Base-by-base conservation (phyloP, 92 coral and sea anemone genomes). In the Pocillopora meandrina region DNA sequence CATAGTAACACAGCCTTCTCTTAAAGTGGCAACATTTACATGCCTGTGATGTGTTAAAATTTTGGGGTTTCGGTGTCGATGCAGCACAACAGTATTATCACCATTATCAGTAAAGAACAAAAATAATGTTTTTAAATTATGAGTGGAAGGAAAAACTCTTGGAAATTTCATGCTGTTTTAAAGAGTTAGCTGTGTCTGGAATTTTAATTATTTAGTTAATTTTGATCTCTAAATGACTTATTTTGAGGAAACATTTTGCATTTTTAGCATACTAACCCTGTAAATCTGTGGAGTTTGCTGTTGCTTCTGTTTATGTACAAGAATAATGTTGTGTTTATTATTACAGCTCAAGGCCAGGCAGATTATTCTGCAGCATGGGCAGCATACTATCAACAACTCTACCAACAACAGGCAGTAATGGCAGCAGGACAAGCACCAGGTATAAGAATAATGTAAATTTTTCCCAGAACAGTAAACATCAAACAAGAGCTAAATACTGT, bases 291-390 rank as follows among this genome's bases (percentile, higher is more conserved):
- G 23, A 55, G 21, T n/a, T 49, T 3, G n/a, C 33, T 23, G 19
- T 67, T 23, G 16, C n/a, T 56, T 84, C 36, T 57, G 10, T 62
- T 14, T 18, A 20, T 20, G 52, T 72, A 10, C 19, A 58, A 14
- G 35, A 14, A 2, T 64, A 35, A 72, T 64, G 63, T 67, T 8
- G 1, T 15, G 72, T 56, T 72, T 64, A 18, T 20, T 16, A 16
- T 57, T 57, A 16, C 85, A 80, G 80, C 26, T 61, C 84, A 84
- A 60, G 93, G 87, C 6, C 92, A 89, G 75, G 79, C 94, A 52
- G 96, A 93, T 86, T 97, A 97, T 76, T 89, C 98, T 42, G 99
- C 99, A 2, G 98, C 98, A 1, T 97, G 99, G 99, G 98, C 98
- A 3, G 95, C 95, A 59, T 97, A 97, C 69, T 97, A 95, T 81